These are phyloP conservation scores for Mylabris sibirica DNA, from an alignment of 2,888 invertebrate genomes.

Conservation along the genomic window DNA sequence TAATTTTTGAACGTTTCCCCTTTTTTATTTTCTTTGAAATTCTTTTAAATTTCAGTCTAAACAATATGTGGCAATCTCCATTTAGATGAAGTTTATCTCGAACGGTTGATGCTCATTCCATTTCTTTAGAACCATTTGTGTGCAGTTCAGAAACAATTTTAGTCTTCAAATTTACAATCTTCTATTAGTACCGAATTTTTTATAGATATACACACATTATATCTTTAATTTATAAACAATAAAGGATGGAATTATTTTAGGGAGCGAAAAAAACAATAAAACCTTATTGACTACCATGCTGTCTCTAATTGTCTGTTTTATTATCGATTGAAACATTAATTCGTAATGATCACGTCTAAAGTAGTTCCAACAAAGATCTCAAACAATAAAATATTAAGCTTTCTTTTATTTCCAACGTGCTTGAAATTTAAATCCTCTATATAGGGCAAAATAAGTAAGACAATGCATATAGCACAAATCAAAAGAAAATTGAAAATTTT, in stretches of 20 bases:
- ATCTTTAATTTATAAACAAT: conserved; percentile 20
- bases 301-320: background rate
- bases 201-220: conserved; percentile 19
- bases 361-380: background rate
- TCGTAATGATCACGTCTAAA: background rate
- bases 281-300: background rate
- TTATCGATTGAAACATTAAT: background rate
- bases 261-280: background rate
- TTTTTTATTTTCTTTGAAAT: conserved; percentile 36
- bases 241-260: conserved; percentile 14
- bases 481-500: background rate
- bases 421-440: background rate
- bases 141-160: conserved; percentile 46
- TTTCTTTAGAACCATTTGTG: conserved; percentile 49
- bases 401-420: background rate
- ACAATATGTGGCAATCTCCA: conserved; percentile 54
- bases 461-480: background rate
- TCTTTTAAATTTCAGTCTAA: conserved; percentile 44
- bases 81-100: conserved; percentile 52
- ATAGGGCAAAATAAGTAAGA: background rate
- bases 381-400: background rate
- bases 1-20: background rate
- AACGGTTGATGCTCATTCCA: conserved; percentile 46
- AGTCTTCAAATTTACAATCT: conserved; percentile 38
- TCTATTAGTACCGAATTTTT: conserved; percentile 32